These are phyloP conservation scores for Popillia japonica DNA, from an alignment of 1,140 invertebrate species.

Conservation along the genomic window DNA sequence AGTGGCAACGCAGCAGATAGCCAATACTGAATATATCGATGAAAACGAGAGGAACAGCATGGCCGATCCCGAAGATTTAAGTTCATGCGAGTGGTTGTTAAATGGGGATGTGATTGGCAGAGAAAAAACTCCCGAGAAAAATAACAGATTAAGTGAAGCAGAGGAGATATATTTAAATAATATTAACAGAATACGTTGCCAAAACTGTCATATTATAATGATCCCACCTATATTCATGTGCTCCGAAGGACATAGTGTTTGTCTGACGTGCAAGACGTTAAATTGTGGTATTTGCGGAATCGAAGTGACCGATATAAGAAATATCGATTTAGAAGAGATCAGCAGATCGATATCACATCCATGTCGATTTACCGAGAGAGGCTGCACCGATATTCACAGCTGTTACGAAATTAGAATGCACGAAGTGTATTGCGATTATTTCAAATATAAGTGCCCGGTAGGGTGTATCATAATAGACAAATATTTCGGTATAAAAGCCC, in stretches of 20 bases:
- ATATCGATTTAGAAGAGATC: conserved; percentile 51
- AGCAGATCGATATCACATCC: conserved; percentile 44
- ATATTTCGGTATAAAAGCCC: conserved; percentile 46
- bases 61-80: conserved; percentile 11
- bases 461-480: conserved; percentile 47
- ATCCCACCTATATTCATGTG: conserved; percentile 53
- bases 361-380: conserved; percentile 49
- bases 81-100: conserved; percentile 42
- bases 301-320: conserved; percentile 49
- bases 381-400: conserved; percentile 48
- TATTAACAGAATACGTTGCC: conserved; percentile 45
- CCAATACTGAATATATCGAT: conserved; percentile 44
- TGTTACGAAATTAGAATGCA: conserved; percentile 51
- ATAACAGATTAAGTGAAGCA: conserved; percentile 35
- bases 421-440: conserved; percentile 53
- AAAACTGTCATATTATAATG: conserved; percentile 48
- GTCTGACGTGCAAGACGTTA: conserved; percentile 45
- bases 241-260: conserved; percentile 50
- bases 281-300: conserved; percentile 48
- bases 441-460: conserved; percentile 49
- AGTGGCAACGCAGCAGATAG: conserved; percentile 25
- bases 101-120: conserved; percentile 37
- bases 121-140: not conserved
- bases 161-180: conserved; percentile 39
- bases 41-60: conserved; percentile 38